A percentile compares a stretch with the other conserved stretches of the same genome.
Evolutionary conservation across 2,888 invertebrate species (phyloP).

Genomic region (Mesochorus sp.): DNA sequence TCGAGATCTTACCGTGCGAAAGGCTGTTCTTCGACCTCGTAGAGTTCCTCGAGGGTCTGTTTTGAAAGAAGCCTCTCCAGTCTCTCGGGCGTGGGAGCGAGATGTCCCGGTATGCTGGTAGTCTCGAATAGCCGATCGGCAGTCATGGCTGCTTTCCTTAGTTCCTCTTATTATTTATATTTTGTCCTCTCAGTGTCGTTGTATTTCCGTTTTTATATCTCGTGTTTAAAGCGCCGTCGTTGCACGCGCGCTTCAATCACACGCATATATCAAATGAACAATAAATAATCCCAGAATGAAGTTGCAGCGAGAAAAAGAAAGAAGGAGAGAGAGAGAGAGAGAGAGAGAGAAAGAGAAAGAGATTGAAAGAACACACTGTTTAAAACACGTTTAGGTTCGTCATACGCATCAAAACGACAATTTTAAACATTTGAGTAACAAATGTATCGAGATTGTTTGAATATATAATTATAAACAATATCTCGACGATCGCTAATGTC

Average conservation of each 20-base stretch:
- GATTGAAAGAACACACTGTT: background rate
- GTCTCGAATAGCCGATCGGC: conserved; percentile 80
- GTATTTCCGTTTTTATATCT: background rate
- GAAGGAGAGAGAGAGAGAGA: conserved; percentile 22
- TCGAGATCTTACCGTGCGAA: conserved; percentile 78
- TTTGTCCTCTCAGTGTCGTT: background rate
- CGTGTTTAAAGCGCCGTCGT: conserved; percentile 22
- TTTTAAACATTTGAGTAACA: no score
- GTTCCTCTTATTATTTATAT: background rate
- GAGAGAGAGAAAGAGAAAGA: background rate
- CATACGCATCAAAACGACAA: background rate
- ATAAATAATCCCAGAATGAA: conserved; percentile 64
- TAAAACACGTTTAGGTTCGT: conserved; percentile 15
- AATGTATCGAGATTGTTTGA: no score
- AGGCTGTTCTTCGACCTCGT: conserved; percentile 82
- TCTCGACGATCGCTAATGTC: background rate
- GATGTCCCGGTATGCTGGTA: conserved; percentile 81
- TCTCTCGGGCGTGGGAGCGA: conserved; percentile 81
- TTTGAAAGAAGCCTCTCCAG: conserved; percentile 81
- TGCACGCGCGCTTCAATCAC: conserved; percentile 44
- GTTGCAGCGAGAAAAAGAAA: conserved; percentile 32
- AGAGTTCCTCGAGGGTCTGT: conserved; percentile 80
- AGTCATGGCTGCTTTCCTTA: conserved; percentile 73
- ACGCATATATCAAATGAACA: conserved; percentile 47
- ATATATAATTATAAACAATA: no score